Evolutionary conservation across 1,140 invertebrate genomes (phyloP).

Genomic region (Phocides pigmalion): DNA sequence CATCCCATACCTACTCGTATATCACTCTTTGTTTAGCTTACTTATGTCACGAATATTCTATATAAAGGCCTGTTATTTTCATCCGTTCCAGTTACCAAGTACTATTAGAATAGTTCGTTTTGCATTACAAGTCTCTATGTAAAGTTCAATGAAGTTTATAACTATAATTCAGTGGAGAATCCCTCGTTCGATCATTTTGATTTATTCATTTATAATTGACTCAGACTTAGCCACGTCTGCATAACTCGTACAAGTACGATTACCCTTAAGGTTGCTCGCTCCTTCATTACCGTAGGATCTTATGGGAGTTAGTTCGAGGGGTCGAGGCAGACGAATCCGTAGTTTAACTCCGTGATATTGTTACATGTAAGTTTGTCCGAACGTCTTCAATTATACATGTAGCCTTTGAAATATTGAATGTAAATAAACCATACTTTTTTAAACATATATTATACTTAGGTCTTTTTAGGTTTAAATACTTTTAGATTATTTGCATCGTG

Average conservation of each 20-base stretch:
- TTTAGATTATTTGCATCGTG: too few species aligned
- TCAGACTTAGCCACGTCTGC: constrained; percentile 45
- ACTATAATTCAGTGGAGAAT: background rate
- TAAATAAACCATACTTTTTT: too few species aligned
- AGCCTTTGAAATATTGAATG: too few species aligned
- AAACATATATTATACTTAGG: too few species aligned
- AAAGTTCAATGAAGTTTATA: background rate
- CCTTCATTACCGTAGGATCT: constrained; percentile 56
- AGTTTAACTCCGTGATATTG: constrained; percentile 50
- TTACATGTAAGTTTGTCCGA: background rate
- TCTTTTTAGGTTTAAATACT: too few species aligned
- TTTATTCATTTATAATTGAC: constrained; percentile 72
- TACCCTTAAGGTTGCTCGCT: constrained; percentile 31
- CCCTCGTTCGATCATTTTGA: constrained; percentile 43
- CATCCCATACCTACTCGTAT: too few species aligned
- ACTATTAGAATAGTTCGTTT: too few species aligned
- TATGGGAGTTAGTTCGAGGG: constrained; percentile 42
- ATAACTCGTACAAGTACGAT: constrained; percentile 49
- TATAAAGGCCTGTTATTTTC: too few species aligned
- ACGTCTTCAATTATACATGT: background rate
- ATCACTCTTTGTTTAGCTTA: too few species aligned
- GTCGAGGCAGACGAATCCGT: constrained; percentile 44
- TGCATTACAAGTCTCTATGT: too few species aligned
- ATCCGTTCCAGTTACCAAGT: too few species aligned
- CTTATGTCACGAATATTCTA: too few species aligned